These are phyloP conservation scores for Tragulus kanchil DNA, from an alignment of 2,113 vertebrate species.

Conservation along the genomic window DNA sequence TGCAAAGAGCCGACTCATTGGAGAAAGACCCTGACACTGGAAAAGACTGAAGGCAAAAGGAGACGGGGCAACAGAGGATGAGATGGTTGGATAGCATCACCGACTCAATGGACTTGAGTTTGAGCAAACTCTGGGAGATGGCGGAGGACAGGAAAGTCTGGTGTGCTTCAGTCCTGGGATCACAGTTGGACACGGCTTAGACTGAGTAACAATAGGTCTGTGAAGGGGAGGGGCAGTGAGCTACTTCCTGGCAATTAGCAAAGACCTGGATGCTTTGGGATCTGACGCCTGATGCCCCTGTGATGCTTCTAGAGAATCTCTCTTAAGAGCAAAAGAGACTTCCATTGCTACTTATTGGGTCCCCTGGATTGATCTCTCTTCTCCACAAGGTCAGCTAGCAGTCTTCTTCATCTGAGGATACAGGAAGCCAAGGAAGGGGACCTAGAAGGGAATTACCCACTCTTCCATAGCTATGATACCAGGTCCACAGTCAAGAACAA, in stretches of 20 bases:
- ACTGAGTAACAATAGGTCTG: not conserved
- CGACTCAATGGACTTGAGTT: not conserved
- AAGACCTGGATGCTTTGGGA: not conserved
- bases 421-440: not conserved
- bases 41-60: not conserved
- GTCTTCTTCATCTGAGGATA: not conserved
- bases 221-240: not conserved
- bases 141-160: not conserved
- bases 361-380: not conserved
- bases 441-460: not conserved
- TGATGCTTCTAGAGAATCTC: not conserved
- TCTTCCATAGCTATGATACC: fast-evolving
- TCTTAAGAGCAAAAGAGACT: not conserved
- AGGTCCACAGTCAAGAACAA: not conserved
- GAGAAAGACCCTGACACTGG: not conserved
- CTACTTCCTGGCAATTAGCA: not conserved
- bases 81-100: not conserved
- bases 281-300: not conserved
- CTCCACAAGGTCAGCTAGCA: not conserved
- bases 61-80: not conserved
- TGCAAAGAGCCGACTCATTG: not conserved
- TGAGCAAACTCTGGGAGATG: not conserved
- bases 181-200: fast-evolving
- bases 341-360: not conserved
- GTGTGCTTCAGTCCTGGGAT: not conserved